phyloP scores from a whole-genome alignment of 2,113 vertebrate genomes.

The mouse (Mus musculus) region GRCm39 chr5:140058501-140059000 shows the following conservation, averaged over 20 bases:
- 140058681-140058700: not conserved
- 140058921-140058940: constrained; percentile 83
- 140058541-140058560: not conserved
- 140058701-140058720: not conserved
- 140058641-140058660: not conserved
- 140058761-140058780: not conserved
- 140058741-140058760: not conserved
- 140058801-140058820: not conserved
- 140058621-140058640: not conserved
- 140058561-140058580: not conserved
- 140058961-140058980: constrained; percentile 90
- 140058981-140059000: constrained; percentile 89
- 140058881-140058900: constrained; percentile 49
- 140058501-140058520: not conserved
- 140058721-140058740: not conserved
- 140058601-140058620: not conserved
- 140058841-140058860: not conserved
- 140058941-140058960: constrained; percentile 87
- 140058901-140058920: constrained; percentile 86
- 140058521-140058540: not conserved
- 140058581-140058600: too few relatives aligned
- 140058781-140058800: not conserved
- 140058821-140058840: not conserved
- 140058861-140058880: not conserved
- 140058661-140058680: not conserved